Base-by-base conservation (phyloP, 2,113 vertebrate genomes). In the Phylloscopus whistleri region DNA sequence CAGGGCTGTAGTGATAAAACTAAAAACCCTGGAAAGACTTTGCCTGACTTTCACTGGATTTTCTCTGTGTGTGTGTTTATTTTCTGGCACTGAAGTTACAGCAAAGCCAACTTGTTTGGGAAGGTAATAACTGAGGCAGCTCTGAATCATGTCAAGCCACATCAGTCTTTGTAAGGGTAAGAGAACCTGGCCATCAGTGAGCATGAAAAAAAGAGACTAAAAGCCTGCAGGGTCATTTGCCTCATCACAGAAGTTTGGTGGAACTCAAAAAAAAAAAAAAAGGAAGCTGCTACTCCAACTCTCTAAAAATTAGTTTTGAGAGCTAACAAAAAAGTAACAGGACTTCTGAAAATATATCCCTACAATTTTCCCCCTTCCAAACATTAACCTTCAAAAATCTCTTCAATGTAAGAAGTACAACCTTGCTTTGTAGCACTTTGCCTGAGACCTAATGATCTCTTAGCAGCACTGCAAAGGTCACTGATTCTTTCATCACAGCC, bases 11-110 rank as follows among this genome's bases (percentile, higher is more conserved):
- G 83, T 31, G 69, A 91, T 78, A 95, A 85, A 97, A 96, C 63
- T 87, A 77, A 74, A 89, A 97, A 43, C 16, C 89, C 89, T 92
- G 77, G 77, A 96, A 95, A 97, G 48, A 93, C 89, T 92, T 94
- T 72, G 73, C 67, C 77, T 90, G 89, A 78, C 64, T 92, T 96
- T 73, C 94, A 92, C 21, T 95, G 68, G 87, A 52, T 89, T 94
- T 87, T 80, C 83, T 78, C 56, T 18, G 51, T 27, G 10, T 7
- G 30, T 48, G 43, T 90, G 72, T 60, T 66, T 89, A 55, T 63
- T 84, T 93, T 53, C 83, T 64, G 75, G 48, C 35, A 87, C 2
- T 92, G 83, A 87, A 94, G 64, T 23, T 90, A 33, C 23, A 81
- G 58, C 49, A 84, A 92, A 87, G 31, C 46, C 72, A 56, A 62